Evolutionary conservation across 37 sponge, comb jelly and placozoan genomes (phyloP).

Genomic region (Hormiphora californensis): DNA sequence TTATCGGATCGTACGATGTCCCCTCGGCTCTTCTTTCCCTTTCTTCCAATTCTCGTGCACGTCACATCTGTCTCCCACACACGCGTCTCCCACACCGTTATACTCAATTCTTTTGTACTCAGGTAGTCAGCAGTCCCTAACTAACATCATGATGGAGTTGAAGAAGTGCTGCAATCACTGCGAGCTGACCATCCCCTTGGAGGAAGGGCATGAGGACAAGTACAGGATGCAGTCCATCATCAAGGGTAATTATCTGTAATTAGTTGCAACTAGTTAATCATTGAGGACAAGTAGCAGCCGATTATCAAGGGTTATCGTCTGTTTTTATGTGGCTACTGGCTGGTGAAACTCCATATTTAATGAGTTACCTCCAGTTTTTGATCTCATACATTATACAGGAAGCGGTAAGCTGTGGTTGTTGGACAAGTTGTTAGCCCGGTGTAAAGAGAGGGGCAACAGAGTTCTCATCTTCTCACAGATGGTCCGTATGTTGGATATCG

Average conservation of each 20-base stretch:
- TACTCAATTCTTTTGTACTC: no score
- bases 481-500: constrained; percentile 89
- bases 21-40: no score
- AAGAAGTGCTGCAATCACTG: constrained; percentile 98
- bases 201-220: constrained; percentile 52
- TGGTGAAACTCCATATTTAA: not conserved
- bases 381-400: no score
- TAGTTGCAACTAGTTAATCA: no score
- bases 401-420: constrained; percentile 86
- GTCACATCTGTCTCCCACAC: no score
- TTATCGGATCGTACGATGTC: no score
- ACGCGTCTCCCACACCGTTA: no score
- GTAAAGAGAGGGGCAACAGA: constrained; percentile 78
- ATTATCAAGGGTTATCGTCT: not conserved
- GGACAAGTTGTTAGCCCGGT: constrained; percentile 85
- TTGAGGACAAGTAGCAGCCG: no score
- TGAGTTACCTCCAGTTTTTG: no score
- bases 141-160: constrained; percentile 96
- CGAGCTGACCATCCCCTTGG: constrained; percentile 71
- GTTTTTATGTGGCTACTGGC: not conserved
- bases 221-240: constrained; percentile 6
- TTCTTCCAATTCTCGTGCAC: no score
- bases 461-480: constrained; percentile 99
- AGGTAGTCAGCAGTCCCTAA: constrained; percentile 73
- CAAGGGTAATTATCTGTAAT: no score